A percentile compares a stretch with the other conserved stretches of the same genome.
phyloP scores from a whole-genome alignment of 1,140 invertebrate genomes.

The Aethina tumida region DNA sequence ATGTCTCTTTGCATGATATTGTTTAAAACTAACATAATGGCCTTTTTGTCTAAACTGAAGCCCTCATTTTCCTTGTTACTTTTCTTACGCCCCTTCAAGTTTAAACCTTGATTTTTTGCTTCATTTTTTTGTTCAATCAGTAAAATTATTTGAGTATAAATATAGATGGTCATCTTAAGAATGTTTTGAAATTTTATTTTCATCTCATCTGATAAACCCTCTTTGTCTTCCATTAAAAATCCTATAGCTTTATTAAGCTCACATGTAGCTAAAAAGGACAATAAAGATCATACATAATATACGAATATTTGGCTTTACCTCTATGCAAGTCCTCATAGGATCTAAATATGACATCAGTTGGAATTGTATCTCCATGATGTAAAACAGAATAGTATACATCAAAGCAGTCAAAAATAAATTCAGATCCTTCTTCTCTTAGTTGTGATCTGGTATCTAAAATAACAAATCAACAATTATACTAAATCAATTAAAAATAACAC shows the following conservation, averaged over 20 bases:
- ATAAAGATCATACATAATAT: neutral
- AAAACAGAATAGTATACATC: slow-evolving; percentile 43
- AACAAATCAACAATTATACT: slow-evolving; percentile 10
- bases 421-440: slow-evolving; percentile 32
- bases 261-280: slow-evolving; percentile 15
- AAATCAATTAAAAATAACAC: slow-evolving; percentile 2
- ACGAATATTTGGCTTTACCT: slow-evolving; percentile 25
- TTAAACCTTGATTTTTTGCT: slow-evolving; percentile 15
- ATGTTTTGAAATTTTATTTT: slow-evolving; percentile 24
- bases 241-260: slow-evolving; percentile 19
- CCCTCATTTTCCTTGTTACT: slow-evolving; percentile 3
- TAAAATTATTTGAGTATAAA: slow-evolving; percentile 24
- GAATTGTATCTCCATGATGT: slow-evolving; percentile 37
- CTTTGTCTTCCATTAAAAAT: slow-evolving; percentile 26
- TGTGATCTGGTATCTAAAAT: slow-evolving; percentile 36
- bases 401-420: slow-evolving; percentile 50
- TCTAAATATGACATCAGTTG: slow-evolving; percentile 28
- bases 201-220: slow-evolving; percentile 23
- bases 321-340: slow-evolving; percentile 36
- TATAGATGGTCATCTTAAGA: slow-evolving; percentile 29
- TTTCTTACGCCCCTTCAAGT: slow-evolving; percentile 14
- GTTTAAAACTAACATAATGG: slow-evolving; percentile 18
- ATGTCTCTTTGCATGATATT: slow-evolving; percentile 26
- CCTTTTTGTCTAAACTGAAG: slow-evolving; percentile 21
- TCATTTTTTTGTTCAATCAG: slow-evolving; percentile 22